phyloP scores from a whole-genome alignment of 1,140 invertebrate genomes.

The Battus philenor region DNA sequence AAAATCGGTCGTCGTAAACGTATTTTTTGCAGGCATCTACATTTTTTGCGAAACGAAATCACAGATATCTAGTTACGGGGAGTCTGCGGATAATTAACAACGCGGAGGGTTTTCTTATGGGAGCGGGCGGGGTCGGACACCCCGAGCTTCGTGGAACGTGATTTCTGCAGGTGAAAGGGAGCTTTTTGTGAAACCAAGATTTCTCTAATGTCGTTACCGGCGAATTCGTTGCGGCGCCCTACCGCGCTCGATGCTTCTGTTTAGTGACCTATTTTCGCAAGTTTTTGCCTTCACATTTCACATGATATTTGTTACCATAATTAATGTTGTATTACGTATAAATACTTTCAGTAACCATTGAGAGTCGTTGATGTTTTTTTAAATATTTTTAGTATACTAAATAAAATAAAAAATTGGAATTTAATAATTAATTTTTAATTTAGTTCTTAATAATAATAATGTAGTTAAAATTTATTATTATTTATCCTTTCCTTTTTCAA shows the following conservation, averaged over 20 bases:
- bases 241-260: background rate
- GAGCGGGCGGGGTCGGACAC: slow-evolving; percentile 15
- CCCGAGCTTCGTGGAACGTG: slow-evolving; percentile 26
- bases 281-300: background rate
- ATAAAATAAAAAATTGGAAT: too few relatives aligned
- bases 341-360: too few relatives aligned
- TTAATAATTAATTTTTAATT: too few relatives aligned
- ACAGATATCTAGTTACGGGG: slow-evolving; percentile 28
- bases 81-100: slow-evolving; percentile 38
- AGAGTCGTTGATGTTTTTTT: too few relatives aligned
- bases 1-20: background rate
- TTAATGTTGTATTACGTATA: too few relatives aligned
- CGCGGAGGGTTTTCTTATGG: slow-evolving; percentile 31
- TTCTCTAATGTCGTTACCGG: slow-evolving; percentile 31
- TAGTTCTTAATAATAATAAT: too few relatives aligned
- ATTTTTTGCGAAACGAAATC: slow-evolving; percentile 23
- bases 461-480: too few relatives aligned
- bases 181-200: slow-evolving; percentile 45
- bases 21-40: slow-evolving; percentile 1
- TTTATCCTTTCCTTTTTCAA: too few relatives aligned
- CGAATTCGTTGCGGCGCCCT: slow-evolving; percentile 11
- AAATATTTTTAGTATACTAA: too few relatives aligned
- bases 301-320: background rate
- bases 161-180: slow-evolving; percentile 47
- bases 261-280: slow-evolving; percentile 5